A percentile compares a stretch with the other conserved stretches of the same genome.
These are phyloP conservation scores for Ophiothrix spiculata DNA, from an alignment of 35 echinoderm and acorn worm species.

Conservation along the genomic window DNA sequence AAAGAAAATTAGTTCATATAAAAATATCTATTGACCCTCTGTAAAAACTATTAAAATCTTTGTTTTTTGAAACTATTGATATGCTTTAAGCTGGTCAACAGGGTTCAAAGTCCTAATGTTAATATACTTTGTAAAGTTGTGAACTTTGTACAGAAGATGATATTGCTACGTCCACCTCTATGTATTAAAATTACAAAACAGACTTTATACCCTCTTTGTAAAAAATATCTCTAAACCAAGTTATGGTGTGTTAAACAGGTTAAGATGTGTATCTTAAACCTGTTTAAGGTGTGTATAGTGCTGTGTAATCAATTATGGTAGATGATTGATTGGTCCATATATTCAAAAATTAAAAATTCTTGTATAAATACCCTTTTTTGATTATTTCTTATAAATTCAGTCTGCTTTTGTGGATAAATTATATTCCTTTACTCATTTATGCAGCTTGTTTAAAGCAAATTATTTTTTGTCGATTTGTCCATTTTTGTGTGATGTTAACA, in stretches of 20 bases:
- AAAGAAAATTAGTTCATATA: background rate
- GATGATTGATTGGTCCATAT: background rate
- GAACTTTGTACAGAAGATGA: background rate
- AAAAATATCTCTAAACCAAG: background rate
- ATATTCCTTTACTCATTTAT: background rate
- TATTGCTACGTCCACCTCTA: background rate
- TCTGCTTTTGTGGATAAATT: background rate
- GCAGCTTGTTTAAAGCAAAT: background rate
- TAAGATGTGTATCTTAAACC: too few species aligned
- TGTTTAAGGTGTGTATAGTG: background rate
- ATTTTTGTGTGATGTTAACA: background rate
- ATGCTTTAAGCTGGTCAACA: background rate
- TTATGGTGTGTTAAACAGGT: too few species aligned
- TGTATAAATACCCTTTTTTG: background rate
- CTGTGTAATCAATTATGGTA: background rate
- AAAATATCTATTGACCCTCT: background rate
- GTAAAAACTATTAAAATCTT: background rate
- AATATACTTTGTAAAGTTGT: background rate
- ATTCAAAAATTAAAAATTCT: background rate
- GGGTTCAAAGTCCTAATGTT: background rate
- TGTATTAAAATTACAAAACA: background rate
- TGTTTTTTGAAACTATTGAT: background rate
- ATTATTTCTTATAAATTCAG: background rate
- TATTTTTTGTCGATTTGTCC: background rate
- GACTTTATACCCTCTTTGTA: conserved; percentile 5